Conservation (phyloP, 2,797 vertebrate species). For the Sciaenops ocellatus region DNA sequence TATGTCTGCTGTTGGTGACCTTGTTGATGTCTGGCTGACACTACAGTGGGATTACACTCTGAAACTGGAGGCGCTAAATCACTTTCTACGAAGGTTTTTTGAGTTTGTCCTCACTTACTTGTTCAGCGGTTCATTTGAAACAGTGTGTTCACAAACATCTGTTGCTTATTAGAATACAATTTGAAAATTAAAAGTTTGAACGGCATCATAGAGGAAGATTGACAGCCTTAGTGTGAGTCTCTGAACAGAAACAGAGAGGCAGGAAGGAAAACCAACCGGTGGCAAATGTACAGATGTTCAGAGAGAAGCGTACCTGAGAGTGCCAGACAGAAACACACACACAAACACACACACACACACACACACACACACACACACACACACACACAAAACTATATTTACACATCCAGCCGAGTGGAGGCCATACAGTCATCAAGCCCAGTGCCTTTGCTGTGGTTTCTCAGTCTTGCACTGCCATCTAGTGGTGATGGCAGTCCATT, state of each 20-base stretch:
- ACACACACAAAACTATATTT: constrained; percentile 8
- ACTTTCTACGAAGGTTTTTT: no score
- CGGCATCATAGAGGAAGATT: no score
- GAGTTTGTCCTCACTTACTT: no score
- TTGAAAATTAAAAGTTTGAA: no score
- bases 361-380: constrained; percentile 10
- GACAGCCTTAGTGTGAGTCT: not conserved
- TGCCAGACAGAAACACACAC: constrained; percentile 4
- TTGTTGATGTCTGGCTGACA: no score
- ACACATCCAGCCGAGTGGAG: constrained; percentile 5
- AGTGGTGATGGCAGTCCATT: constrained; percentile 21
- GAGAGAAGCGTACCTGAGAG: not conserved
- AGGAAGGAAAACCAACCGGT: not conserved
- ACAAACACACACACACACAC: not conserved
- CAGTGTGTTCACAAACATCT: no score
- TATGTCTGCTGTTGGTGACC: no score
- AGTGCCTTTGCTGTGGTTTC: not conserved
- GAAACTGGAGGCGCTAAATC: no score
- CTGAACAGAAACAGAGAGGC: not conserved
- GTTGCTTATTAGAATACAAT: no score
- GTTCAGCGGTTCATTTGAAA: no score
- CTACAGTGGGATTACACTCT: no score
- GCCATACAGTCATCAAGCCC: not conserved
- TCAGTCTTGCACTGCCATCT: constrained; percentile 65
- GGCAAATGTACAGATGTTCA: constrained; percentile 7